Base-by-base conservation (phyloP, 2,888 invertebrate genomes). In the Metalampra italica region DNA sequence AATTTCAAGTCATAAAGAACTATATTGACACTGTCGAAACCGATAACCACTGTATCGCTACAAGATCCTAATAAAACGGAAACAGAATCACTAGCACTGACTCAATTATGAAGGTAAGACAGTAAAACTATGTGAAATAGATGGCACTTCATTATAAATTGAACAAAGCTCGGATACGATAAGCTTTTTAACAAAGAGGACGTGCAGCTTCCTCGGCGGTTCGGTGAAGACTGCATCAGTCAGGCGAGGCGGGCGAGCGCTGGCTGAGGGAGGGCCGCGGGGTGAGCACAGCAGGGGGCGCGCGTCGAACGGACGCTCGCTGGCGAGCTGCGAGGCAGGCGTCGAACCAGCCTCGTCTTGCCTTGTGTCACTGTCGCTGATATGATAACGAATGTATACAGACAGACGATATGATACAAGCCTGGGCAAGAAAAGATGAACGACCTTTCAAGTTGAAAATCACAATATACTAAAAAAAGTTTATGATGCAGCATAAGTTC, bases 381-480 rank as follows among this genome's bases (percentile, higher is more conserved):
- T 78, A 84, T 86, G 88, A 88, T 88, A 87, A 87, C 83, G 67
- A 80, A 79, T 73, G 79, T 83, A 80, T 73, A 86, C 82, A 81
- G 80, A 69, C 64, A 62, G 62, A 68, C 57, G 68, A 71, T 73
- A 75, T 62, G 66, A 66, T 50, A 62, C 47, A 12, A 37, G 36
- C 12, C 43, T 39, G 32, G 58, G 50, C 57, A 51, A 53, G 57
- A 53, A 63, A 62, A 67, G 66, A 71, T 66, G 64, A 67, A 64
- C 57, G 64, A 71, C 66, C 62, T 59, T 56, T 60, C 37, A 34
- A 22, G 29, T 45, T 43, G 53, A 50, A 14, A 46, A 37, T 46
- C 40, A 15, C 2, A 49, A 4, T 11, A 32, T 5, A 32, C 5
- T 22, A 3, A 22, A 3, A 22, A 22, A 3, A 5, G 22, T 5